Percentiles rank a stretch among this genome's conserved stretches.
Evolutionary conservation across 2,113 vertebrate species (phyloP).

Genomic region (Platysteira castanea): DNA sequence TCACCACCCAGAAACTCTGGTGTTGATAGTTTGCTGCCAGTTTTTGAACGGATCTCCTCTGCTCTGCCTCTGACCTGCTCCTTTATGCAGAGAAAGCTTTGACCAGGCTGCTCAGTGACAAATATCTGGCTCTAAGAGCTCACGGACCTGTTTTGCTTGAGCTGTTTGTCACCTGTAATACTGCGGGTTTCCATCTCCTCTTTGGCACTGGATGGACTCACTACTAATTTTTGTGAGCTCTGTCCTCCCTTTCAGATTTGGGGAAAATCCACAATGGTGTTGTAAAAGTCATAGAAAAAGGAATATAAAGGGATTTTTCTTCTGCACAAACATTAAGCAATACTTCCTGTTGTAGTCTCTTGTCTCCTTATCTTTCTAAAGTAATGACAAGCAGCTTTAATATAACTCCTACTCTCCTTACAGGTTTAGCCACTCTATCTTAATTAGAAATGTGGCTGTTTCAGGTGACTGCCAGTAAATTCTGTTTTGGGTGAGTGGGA

Average conservation of each 20-base stretch:
- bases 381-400: not conserved
- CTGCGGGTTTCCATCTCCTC: not conserved
- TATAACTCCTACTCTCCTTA: not conserved
- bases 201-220: not conserved
- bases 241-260: not conserved
- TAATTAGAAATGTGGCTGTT: not conserved
- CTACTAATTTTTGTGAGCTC: not conserved
- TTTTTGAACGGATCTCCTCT: not conserved
- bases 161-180: not conserved
- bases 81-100: not conserved
- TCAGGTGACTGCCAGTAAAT: not conserved
- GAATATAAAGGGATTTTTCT: not conserved
- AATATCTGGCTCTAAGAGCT: not conserved
- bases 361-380: not conserved
- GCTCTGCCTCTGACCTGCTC: not conserved
- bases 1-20: not conserved
- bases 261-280: not conserved
- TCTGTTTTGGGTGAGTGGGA: not conserved
- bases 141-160: not conserved
- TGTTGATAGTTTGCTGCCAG: not conserved
- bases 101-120: not conserved
- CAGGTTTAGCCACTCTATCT: not conserved
- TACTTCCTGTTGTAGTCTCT: not conserved
- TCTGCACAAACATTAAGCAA: not conserved
- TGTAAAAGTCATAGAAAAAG: not conserved